Evolutionary conservation across 1,140 invertebrate genomes (phyloP).

Genomic region (Platyscapa corneri): DNA sequence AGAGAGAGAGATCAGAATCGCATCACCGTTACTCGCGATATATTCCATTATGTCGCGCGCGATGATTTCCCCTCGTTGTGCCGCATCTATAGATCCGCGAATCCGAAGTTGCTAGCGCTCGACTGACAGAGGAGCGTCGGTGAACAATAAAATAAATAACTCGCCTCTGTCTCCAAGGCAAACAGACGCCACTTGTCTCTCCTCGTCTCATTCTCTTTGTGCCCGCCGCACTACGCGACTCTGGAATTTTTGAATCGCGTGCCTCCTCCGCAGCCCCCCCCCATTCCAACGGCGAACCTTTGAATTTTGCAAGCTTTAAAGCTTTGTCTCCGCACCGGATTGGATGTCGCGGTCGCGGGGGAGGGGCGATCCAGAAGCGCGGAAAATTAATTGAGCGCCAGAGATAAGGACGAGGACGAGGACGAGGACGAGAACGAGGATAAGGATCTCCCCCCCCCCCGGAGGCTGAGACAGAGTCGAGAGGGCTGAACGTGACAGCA

Average conservation of each 20-base stretch:
- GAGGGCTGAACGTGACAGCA: background rate
- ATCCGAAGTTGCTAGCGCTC: background rate
- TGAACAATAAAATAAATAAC: slow-evolving; percentile 64
- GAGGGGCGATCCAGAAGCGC: background rate
- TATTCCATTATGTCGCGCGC: slow-evolving; percentile 12
- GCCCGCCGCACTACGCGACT: background rate
- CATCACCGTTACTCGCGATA: background rate
- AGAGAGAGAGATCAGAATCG: background rate
- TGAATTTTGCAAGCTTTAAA: slow-evolving; percentile 22
- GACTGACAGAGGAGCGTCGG: slow-evolving; percentile 14
- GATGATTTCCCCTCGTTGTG: slow-evolving; percentile 52
- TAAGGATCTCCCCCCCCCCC: too few species aligned
- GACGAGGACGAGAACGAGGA: too few species aligned
- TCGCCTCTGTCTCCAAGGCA: background rate
- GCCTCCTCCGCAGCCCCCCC: background rate
- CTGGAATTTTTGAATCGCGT: slow-evolving; percentile 38
- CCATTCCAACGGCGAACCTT: too few species aligned
- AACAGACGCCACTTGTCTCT: slow-evolving; percentile 28
- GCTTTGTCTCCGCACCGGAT: slow-evolving; percentile 10
- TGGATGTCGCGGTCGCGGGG: background rate
- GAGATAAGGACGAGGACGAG: slow-evolving; percentile 29
- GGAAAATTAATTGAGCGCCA: slow-evolving; percentile 48
- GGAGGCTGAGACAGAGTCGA: background rate
- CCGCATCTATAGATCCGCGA: background rate
- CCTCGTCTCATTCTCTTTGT: slow-evolving; percentile 14